These are phyloP conservation scores for Aphelocoma coerulescens DNA, from an alignment of 2,113 vertebrate genomes.

Conservation along the genomic window DNA sequence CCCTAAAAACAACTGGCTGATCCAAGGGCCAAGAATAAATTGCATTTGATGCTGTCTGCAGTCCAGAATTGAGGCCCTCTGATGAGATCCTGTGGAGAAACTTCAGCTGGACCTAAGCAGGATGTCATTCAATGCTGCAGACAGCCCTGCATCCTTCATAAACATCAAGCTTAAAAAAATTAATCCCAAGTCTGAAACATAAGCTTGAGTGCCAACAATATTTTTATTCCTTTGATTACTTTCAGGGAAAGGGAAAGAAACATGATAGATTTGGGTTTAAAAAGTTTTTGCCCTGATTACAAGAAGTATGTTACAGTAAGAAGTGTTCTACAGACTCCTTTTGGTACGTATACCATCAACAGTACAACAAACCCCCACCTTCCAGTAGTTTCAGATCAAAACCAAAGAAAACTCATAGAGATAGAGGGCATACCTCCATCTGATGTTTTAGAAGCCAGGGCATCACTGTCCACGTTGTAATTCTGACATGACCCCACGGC, in stretches of 20 bases:
- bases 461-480: neutral
- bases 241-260: neutral
- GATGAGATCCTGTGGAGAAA: neutral
- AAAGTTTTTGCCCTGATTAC: neutral
- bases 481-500: neutral
- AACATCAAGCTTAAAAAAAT: neutral
- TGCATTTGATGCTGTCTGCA: neutral
- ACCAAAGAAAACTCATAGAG: neutral
- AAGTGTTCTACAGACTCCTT: neutral
- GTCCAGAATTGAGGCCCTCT: neutral
- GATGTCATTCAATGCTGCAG: neutral
- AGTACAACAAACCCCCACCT: neutral
- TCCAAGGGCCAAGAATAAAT: neutral
- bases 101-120: neutral
- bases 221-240: neutral
- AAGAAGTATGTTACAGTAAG: neutral
- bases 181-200: neutral
- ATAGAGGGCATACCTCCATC: neutral
- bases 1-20: neutral
- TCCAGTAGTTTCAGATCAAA: neutral
- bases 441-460: neutral
- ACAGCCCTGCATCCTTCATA: neutral
- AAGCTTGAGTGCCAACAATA: neutral
- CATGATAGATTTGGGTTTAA: neutral
- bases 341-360: neutral